phyloP scores from a whole-genome alignment of 2,888 invertebrate species.

The Cetonia aurata region DNA sequence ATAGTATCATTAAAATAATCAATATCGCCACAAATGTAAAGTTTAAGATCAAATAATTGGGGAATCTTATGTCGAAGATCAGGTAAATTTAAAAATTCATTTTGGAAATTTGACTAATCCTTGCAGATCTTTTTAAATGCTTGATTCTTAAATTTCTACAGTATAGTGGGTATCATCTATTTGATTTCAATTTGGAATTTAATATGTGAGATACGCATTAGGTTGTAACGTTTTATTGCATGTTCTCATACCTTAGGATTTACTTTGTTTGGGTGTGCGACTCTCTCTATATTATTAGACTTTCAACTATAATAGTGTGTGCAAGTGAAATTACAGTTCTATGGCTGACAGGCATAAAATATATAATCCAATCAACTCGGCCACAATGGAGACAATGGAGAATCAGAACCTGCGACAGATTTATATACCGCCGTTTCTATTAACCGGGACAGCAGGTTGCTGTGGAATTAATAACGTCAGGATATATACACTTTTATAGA shows the following conservation, averaged over 20 bases:
- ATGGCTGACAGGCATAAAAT: slow-evolving; percentile 59
- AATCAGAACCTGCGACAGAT: slow-evolving; percentile 64
- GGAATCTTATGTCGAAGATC: too few relatives aligned
- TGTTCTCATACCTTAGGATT: slow-evolving; percentile 9
- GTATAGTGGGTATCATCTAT: background rate
- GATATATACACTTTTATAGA: slow-evolving; percentile 50
- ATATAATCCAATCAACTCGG: slow-evolving; percentile 63
- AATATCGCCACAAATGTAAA: too few relatives aligned
- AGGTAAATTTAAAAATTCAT: too few relatives aligned
- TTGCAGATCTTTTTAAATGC: too few relatives aligned
- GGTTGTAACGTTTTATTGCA: slow-evolving; percentile 12
- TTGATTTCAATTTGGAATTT: background rate
- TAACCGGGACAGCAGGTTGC: slow-evolving; percentile 50
- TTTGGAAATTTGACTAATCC: too few relatives aligned
- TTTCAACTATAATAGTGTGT: slow-evolving; percentile 42
- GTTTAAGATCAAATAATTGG: too few relatives aligned
- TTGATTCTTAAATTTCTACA: too few relatives aligned
- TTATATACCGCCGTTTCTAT: slow-evolving; percentile 59
- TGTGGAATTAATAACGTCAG: slow-evolving; percentile 50
- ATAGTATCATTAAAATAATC: too few relatives aligned
- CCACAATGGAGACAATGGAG: slow-evolving; percentile 65
- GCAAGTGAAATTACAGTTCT: slow-evolving; percentile 47
- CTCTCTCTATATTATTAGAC: slow-evolving; percentile 41
- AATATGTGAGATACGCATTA: background rate
- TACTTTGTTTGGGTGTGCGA: slow-evolving; percentile 25